Evolutionary conservation across 2,113 vertebrate species (phyloP).

Genomic region (Pao palembangensis): DNA sequence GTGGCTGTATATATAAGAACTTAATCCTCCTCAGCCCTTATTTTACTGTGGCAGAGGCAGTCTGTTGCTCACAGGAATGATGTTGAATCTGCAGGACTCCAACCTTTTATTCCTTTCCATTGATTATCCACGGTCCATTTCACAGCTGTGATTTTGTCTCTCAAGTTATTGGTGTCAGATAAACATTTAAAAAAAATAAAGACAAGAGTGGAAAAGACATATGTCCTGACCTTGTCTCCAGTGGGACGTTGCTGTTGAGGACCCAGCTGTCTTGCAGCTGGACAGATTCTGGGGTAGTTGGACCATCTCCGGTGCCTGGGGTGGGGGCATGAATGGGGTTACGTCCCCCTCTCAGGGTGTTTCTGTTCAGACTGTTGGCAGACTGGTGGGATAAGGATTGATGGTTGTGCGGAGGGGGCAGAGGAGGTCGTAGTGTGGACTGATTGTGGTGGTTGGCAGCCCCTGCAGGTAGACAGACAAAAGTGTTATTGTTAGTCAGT

Average conservation of each 20-base stretch:
- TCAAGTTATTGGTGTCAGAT: constrained; percentile 16
- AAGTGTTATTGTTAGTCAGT: too few species aligned
- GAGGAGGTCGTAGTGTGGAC: constrained; percentile 90
- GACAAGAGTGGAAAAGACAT: not conserved
- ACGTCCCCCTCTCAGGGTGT: constrained; percentile 89
- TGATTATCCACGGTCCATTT: constrained; percentile 27
- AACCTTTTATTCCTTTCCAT: constrained; percentile 42
- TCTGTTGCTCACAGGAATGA: constrained; percentile 29
- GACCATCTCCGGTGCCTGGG: constrained; percentile 86
- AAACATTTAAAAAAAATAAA: constrained; percentile 3
- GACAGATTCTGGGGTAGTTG: constrained; percentile 94
- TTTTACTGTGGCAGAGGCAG: constrained; percentile 11
- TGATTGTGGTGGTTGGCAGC: constrained; percentile 95
- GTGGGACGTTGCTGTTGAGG: constrained; percentile 95
- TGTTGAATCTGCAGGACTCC: constrained; percentile 23
- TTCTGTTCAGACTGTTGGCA: constrained; percentile 97
- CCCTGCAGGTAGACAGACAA: constrained; percentile 69
- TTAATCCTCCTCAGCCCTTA: not conserved
- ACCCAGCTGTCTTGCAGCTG: constrained; percentile 99
- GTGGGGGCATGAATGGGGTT: constrained; percentile 91
- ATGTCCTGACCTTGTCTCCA: constrained; percentile 89
- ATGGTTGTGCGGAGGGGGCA: constrained; percentile 95
- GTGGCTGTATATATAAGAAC: not conserved
- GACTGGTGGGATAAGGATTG: constrained; percentile 94
- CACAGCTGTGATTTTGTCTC: constrained; percentile 12